Conservation (phyloP, 1,140 invertebrate species). For the Dolichoris vasculosae region DNA sequence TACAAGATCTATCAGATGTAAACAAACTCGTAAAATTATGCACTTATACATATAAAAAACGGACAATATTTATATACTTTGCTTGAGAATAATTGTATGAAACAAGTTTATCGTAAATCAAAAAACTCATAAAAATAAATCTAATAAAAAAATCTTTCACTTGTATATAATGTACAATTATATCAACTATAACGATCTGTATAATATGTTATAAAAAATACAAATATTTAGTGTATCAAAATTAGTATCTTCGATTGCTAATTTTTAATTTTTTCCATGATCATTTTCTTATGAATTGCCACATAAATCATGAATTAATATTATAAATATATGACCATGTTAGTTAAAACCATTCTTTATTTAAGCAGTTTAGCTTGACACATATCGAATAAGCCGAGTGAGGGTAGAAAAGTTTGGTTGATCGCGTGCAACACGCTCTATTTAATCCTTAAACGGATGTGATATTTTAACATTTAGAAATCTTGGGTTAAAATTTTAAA, state of each 20-base stretch:
- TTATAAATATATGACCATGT: background rate
- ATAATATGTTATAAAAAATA: too few relatives aligned
- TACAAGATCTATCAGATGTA: slow-evolving; percentile 14
- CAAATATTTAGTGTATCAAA: background rate
- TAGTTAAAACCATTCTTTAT: background rate
- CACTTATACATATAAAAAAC: background rate
- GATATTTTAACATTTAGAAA: slow-evolving; percentile 34
- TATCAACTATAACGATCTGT: background rate
- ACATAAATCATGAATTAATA: too few relatives aligned
- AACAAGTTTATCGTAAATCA: background rate
- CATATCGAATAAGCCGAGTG: slow-evolving; percentile 1
- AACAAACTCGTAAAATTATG: slow-evolving; percentile 9
- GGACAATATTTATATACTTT: background rate
- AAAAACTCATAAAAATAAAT: background rate
- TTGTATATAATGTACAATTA: background rate
- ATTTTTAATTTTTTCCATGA: too few relatives aligned
- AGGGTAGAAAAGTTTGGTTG: slow-evolving; percentile 31
- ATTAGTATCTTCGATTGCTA: background rate
- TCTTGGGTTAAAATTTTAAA: slow-evolving; percentile 29
- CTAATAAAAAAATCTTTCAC: background rate
- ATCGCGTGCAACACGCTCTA: slow-evolving; percentile 52
- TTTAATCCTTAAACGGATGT: background rate
- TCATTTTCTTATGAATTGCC: too few relatives aligned
- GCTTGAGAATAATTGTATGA: background rate
- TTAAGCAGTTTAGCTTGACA: background rate